A percentile compares a stretch with the other conserved stretches of the same genome.
Evolutionary conservation across 2,888 invertebrate species (phyloP).

Genomic region (Polia nebulosa): DNA sequence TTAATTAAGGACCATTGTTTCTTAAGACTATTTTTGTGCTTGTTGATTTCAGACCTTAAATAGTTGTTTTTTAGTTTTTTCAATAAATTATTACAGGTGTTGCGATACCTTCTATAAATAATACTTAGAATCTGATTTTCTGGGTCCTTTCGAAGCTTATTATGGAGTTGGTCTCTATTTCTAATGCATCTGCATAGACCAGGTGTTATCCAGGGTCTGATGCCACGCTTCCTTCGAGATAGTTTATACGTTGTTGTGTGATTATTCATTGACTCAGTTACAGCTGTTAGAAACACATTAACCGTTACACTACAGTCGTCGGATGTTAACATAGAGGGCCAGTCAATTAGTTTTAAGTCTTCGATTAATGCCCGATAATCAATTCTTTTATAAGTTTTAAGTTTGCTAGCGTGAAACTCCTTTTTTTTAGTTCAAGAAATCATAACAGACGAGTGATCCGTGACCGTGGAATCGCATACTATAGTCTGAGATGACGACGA

Average conservation of each 20-base stretch:
- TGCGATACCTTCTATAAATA: not conserved
- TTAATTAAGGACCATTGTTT: constrained; percentile 3
- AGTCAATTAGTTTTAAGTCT: no score
- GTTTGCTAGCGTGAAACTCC: no score
- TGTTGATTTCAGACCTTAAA: not conserved
- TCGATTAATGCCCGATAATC: no score
- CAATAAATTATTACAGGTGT: not conserved
- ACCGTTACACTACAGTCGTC: not conserved
- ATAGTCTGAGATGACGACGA: no score
- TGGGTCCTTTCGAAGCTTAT: not conserved
- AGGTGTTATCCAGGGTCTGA: not conserved
- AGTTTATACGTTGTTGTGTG: not conserved
- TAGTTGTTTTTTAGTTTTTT: not conserved
- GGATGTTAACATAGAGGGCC: not conserved
- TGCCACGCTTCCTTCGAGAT: not conserved
- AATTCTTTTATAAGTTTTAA: no score
- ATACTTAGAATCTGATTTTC: not conserved
- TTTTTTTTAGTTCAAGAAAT: no score
- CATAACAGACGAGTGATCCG: no score
- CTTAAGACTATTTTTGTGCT: not conserved
- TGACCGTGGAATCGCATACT: no score
- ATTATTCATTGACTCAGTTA: not conserved
- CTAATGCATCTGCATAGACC: not conserved
- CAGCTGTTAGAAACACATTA: not conserved
- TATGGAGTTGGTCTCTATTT: not conserved